A percentile compares a stretch with the other conserved stretches of the same genome.
Evolutionary conservation across 2,797 vertebrate species (phyloP).

Genomic region (Centroberyx gerrardi): DNA sequence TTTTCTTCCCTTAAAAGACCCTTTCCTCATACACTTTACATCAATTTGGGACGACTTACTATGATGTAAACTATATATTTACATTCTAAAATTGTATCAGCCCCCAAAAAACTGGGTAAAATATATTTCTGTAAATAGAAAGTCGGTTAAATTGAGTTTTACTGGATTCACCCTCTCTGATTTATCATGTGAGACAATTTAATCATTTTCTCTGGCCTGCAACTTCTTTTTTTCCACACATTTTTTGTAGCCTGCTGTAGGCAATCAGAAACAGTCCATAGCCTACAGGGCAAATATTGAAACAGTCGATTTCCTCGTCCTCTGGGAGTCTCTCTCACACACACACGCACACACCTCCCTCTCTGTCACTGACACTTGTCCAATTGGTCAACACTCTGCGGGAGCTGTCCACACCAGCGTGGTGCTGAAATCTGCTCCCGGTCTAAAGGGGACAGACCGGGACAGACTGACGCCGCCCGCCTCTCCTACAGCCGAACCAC

Average conservation of each 20-base stretch:
- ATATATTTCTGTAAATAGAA: too few relatives aligned
- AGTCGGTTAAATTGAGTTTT: neutral
- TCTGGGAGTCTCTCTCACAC: neutral
- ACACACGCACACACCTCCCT: neutral
- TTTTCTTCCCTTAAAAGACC: too few relatives aligned
- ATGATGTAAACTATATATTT: neutral
- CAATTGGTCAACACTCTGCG: slow-evolving; percentile 2
- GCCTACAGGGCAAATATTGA: slow-evolving; percentile 46
- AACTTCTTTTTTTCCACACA: slow-evolving; percentile 1
- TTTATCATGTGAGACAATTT: neutral
- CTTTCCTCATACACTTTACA: neutral
- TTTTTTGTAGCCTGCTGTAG: slow-evolving; percentile 9
- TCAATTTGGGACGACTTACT: too few relatives aligned
- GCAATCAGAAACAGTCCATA: slow-evolving; percentile 28
- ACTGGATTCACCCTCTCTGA: neutral
- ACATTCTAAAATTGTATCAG: neutral
- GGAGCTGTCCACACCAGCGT: slow-evolving; percentile 61
- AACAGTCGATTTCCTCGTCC: slow-evolving; percentile 24
- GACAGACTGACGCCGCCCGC: too few relatives aligned
- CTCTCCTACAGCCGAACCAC: neutral
- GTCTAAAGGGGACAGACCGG: neutral
- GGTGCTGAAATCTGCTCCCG: slow-evolving; percentile 61
- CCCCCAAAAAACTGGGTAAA: neutral
- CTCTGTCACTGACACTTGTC: slow-evolving; percentile 2
- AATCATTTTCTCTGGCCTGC: neutral